Percentiles rank a stretch among this genome's conserved stretches.
Conservation (phyloP, 2,113 vertebrate genomes). For the Bufo gargarizans region DNA sequence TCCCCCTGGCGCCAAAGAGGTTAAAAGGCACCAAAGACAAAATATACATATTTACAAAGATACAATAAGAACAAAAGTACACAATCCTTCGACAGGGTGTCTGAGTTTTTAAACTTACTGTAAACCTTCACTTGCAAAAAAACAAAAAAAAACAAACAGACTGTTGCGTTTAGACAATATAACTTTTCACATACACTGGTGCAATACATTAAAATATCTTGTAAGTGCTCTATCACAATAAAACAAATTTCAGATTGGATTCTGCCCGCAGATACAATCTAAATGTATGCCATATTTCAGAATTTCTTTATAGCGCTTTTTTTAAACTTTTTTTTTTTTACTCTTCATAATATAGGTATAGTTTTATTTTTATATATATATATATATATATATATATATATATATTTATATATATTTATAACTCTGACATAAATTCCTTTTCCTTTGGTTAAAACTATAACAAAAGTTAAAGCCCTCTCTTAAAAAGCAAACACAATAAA, state of each 20-base stretch:
- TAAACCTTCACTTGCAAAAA: constrained; percentile 98
- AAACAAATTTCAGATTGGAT: constrained; percentile 81
- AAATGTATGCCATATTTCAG: constrained; percentile 84
- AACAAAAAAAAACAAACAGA: constrained; percentile 95
- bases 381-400: constrained; percentile 85
- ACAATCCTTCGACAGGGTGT: constrained; percentile 81
- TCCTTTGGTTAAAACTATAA: constrained; percentile 86
- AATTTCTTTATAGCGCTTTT: constrained; percentile 87
- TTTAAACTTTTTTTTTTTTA: constrained; percentile 64
- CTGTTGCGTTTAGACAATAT: constrained; percentile 93
- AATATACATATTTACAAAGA: constrained; percentile 83
- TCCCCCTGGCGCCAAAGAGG: constrained; percentile 65
- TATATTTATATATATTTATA: constrained; percentile 73
- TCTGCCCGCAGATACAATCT: constrained; percentile 96
- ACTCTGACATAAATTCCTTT: constrained; percentile 85
- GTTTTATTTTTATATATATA: constrained; percentile 70
- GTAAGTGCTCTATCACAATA: constrained; percentile 87
- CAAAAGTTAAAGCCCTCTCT: constrained; percentile 85
- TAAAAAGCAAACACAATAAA: constrained; percentile 75
- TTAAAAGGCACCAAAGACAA: constrained; percentile 84
- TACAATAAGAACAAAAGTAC: constrained; percentile 78
- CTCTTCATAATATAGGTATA: constrained; percentile 71
- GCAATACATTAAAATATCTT: constrained; percentile 94
- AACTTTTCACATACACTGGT: constrained; percentile 94
- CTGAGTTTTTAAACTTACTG: constrained; percentile 87